Evolutionary conservation across 2,888 invertebrate species (phyloP).

Genomic region (Galeruca laticollis): DNA sequence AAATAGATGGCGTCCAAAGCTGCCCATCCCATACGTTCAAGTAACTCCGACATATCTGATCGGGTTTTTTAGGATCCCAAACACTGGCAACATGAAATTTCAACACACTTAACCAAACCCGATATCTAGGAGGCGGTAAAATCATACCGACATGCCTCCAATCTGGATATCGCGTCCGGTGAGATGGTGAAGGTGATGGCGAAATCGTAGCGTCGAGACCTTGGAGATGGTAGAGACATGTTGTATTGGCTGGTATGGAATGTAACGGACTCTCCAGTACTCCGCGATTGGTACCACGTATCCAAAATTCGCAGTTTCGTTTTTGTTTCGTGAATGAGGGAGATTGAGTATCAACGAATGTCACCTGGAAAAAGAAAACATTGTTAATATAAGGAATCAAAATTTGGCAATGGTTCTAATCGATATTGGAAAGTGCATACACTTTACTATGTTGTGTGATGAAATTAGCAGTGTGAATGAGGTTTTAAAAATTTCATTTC

Average conservation of each 20-base stretch:
- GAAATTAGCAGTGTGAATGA: too few species aligned
- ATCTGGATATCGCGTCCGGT: slow-evolving; percentile 67
- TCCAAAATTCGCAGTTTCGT: slow-evolving; percentile 87
- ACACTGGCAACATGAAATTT: slow-evolving; percentile 81
- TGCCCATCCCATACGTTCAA: slow-evolving; percentile 91
- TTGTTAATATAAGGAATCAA: too few species aligned
- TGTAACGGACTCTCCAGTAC: slow-evolving; percentile 86
- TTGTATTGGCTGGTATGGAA: slow-evolving; percentile 88
- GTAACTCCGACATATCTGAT: slow-evolving; percentile 84
- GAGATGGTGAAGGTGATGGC: slow-evolving; percentile 67
- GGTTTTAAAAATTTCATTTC: neutral
- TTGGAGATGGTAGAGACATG: slow-evolving; percentile 87
- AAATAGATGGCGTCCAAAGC: slow-evolving; percentile 79
- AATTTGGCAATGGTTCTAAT: too few species aligned
- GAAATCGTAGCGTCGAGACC: slow-evolving; percentile 72
- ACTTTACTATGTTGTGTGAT: too few species aligned
- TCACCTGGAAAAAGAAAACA: slow-evolving; percentile 72
- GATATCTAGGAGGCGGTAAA: slow-evolving; percentile 75
- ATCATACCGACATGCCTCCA: slow-evolving; percentile 70
- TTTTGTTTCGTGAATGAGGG: slow-evolving; percentile 88
- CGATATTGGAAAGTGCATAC: too few species aligned
- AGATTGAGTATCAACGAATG: slow-evolving; percentile 86
- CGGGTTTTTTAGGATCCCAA: slow-evolving; percentile 74
- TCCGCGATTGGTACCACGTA: slow-evolving; percentile 84
- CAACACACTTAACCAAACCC: slow-evolving; percentile 87